phyloP scores from a whole-genome alignment of 2,888 invertebrate genomes.

The Halocaridina rubra region DNA sequence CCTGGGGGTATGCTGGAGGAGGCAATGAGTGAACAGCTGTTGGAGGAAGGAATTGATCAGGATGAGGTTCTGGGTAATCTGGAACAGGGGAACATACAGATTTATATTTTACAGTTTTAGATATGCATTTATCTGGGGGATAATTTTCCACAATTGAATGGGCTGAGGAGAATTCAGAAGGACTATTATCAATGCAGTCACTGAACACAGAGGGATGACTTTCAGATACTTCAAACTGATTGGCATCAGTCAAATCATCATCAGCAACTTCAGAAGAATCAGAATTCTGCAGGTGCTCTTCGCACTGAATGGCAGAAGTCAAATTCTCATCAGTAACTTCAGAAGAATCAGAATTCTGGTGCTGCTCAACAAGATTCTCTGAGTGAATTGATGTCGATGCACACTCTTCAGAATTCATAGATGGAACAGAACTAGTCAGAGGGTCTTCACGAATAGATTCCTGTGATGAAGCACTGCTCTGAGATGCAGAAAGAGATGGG shows the following conservation, averaged over 20 bases:
- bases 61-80: not conserved
- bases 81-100: not conserved
- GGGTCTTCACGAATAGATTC: not conserved
- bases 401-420: not conserved
- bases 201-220: too few relatives aligned
- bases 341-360: not conserved
- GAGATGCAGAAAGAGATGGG: not conserved
- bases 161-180: not conserved
- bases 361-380: too few relatives aligned
- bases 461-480: not conserved
- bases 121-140: not conserved
- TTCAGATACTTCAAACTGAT: too few relatives aligned
- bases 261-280: too few relatives aligned
- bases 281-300: too few relatives aligned
- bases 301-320: too few relatives aligned
- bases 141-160: not conserved
- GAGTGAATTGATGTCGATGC: too few relatives aligned
- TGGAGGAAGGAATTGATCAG: not conserved
- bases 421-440: not conserved
- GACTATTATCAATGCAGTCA: not conserved
- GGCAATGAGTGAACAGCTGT: not conserved
- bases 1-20: slow-evolving; percentile 27
- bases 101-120: not conserved
- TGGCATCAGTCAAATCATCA: too few relatives aligned
- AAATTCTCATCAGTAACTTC: not conserved